Evolutionary conservation across 2,113 vertebrate species (phyloP).

Genomic region (Ramphastos sulfuratus): DNA sequence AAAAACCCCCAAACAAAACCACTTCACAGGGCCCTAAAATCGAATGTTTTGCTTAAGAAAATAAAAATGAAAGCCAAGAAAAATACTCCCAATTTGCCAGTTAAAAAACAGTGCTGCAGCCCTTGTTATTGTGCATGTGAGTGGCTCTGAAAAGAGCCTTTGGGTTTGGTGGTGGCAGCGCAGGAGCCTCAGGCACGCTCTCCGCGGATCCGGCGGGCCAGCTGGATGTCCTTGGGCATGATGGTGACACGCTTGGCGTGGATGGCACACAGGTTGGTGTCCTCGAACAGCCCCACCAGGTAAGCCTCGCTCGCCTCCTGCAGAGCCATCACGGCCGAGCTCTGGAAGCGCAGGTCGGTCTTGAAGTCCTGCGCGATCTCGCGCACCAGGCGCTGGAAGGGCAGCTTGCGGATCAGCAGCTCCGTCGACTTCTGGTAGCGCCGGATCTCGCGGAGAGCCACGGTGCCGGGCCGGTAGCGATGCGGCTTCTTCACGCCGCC

Average conservation of each 20-base stretch:
- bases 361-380: conserved; percentile 76
- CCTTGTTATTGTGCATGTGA: not conserved
- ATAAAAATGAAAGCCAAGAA: too few relatives aligned
- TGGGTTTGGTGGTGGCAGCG: not conserved
- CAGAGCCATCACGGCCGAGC: conserved; percentile 73
- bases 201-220: conserved; percentile 71
- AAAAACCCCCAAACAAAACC: too few relatives aligned
- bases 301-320: conserved; percentile 75
- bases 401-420: conserved; percentile 82
- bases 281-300: conserved; percentile 79
- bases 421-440: conserved; percentile 82
- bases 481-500: too few relatives aligned
- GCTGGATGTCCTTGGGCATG: conserved; percentile 74
- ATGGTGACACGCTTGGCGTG: conserved; percentile 81
- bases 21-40: too few relatives aligned
- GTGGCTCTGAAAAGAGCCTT: conserved; percentile 77
- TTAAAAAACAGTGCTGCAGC: not conserved
- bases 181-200: conserved; percentile 52
- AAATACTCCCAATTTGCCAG: too few relatives aligned
- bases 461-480: conserved; percentile 58
- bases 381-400: conserved; percentile 77
- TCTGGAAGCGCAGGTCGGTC: conserved; percentile 73
- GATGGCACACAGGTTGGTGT: conserved; percentile 84
- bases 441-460: conserved; percentile 75
- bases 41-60: rapidly evolving